Evolutionary conservation across 2,888 invertebrate genomes (phyloP).

Genomic region (Carterocephalus palaemon): DNA sequence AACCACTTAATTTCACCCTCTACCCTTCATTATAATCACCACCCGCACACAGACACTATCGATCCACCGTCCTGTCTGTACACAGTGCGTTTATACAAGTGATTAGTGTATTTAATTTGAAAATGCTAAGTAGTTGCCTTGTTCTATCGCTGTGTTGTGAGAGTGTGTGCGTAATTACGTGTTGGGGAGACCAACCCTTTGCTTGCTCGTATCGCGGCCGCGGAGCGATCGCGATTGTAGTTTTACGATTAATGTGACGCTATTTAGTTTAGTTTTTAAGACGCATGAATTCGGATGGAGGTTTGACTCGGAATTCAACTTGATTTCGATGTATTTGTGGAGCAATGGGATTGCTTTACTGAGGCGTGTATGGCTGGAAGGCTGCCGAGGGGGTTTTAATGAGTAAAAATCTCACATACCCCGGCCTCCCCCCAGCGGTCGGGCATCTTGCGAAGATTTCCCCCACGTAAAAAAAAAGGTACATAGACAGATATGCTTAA

Average conservation of each 20-base stretch:
- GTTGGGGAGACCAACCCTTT: slow-evolving; percentile 64
- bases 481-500: too few species aligned
- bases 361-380: too few species aligned
- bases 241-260: slow-evolving; percentile 60
- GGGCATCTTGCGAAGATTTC: too few species aligned
- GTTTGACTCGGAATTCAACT: slow-evolving; percentile 31
- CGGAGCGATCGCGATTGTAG: slow-evolving; percentile 61
- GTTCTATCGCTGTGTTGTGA: slow-evolving; percentile 64
- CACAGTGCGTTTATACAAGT: slow-evolving; percentile 70
- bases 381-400: too few species aligned
- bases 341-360: too few species aligned
- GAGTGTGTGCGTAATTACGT: slow-evolving; percentile 64
- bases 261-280: slow-evolving; percentile 43
- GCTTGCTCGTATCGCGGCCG: slow-evolving; percentile 52
- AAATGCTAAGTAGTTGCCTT: slow-evolving; percentile 78
- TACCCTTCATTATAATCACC: slow-evolving; percentile 77
- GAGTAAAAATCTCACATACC: too few species aligned
- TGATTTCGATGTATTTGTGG: too few species aligned
- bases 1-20: slow-evolving; percentile 78
- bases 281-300: slow-evolving; percentile 4
- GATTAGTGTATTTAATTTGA: slow-evolving; percentile 80
- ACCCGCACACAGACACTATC: slow-evolving; percentile 70
- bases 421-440: too few species aligned
- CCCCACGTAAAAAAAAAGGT: too few species aligned
- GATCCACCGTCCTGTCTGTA: slow-evolving; percentile 59